A percentile compares a stretch with the other conserved stretches of the same genome.
Conservation (phyloP, 2,888 invertebrate species). For the Amaurobius ferox region DNA sequence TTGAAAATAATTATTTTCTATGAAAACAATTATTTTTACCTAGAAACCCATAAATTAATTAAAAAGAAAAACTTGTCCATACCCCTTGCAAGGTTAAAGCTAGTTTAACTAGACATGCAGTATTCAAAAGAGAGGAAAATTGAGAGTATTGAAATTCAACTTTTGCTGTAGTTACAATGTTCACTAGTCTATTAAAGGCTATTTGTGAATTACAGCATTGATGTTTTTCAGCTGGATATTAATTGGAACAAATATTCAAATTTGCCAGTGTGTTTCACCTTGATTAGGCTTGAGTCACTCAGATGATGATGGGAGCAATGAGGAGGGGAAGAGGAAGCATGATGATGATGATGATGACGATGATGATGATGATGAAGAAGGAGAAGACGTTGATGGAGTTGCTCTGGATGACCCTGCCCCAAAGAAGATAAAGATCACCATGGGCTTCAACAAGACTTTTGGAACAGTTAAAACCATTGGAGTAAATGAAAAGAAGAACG, state of each 20-base stretch:
- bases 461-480: slow-evolving; percentile 43
- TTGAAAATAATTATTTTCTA: too few relatives aligned
- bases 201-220: slow-evolving; percentile 14
- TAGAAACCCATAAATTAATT: too few relatives aligned
- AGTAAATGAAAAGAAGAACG: slow-evolving; percentile 57
- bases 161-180: background rate
- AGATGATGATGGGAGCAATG: slow-evolving; percentile 29
- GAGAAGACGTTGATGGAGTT: slow-evolving; percentile 51
- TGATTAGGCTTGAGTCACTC: slow-evolving; percentile 68
- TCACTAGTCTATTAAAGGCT: slow-evolving; percentile 12
- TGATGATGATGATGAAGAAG: slow-evolving; percentile 29
- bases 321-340: slow-evolving; percentile 53
- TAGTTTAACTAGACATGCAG: too few relatives aligned
- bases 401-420: slow-evolving; percentile 34
- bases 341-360: background rate
- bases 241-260: slow-evolving; percentile 72
- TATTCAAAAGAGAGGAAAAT: too few relatives aligned
- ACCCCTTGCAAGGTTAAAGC: too few relatives aligned
- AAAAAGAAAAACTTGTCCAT: too few relatives aligned
- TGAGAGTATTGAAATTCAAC: background rate
- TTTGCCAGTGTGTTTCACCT: slow-evolving; percentile 73
- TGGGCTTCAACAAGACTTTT: slow-evolving; percentile 68
- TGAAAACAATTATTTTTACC: too few relatives aligned
- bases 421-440: slow-evolving; percentile 62
- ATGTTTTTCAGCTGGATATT: slow-evolving; percentile 69